These are phyloP conservation scores for Chascanopsetta lugubris DNA, from an alignment of 2,113 vertebrate species.

Conservation along the genomic window DNA sequence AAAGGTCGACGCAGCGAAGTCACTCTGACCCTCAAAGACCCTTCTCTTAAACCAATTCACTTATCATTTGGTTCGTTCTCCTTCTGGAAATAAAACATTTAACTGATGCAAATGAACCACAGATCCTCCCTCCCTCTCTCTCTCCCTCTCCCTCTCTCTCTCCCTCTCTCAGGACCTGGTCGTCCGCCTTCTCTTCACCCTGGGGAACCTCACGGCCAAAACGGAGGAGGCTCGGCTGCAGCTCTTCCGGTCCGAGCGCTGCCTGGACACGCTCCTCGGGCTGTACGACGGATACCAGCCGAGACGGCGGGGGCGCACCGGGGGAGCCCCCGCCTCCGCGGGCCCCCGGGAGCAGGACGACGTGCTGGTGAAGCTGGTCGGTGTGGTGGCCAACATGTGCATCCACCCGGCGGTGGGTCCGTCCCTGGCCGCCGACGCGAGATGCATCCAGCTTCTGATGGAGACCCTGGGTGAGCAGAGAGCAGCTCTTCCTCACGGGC, in stretches of 20 bases:
- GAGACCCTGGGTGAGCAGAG: conserved; percentile 85
- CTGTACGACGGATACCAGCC: conserved; percentile 84
- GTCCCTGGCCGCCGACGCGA: conserved; percentile 76
- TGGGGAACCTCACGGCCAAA: conserved; percentile 91
- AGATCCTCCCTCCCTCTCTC: conserved; percentile 30
- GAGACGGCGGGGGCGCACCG: conserved; percentile 57
- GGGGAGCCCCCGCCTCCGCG: conserved; percentile 5
- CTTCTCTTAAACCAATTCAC: neutral
- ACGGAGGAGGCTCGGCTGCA: conserved; percentile 81
- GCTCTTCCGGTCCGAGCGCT: conserved; percentile 80
- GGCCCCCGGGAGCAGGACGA: conserved; percentile 82
- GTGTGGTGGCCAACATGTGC: conserved; percentile 90
- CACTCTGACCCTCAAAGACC: neutral
- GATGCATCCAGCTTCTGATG: conserved; percentile 83
- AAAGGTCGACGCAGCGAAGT: neutral
- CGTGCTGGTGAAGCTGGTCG: conserved; percentile 91
- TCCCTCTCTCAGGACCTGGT: conserved; percentile 85
- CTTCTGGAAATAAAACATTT: neutral
- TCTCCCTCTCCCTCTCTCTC: too few relatives aligned
- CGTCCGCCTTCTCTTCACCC: conserved; percentile 88
- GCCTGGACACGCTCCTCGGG: conserved; percentile 78
- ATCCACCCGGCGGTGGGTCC: conserved; percentile 84
- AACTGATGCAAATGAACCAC: neutral
- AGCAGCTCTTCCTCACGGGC: too few relatives aligned
- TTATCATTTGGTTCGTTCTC: neutral